Percentiles rank a stretch among this genome's conserved stretches.
These are phyloP conservation scores for Copsychus sechellarum DNA, from an alignment of 2,113 vertebrate species.

Conservation along the genomic window DNA sequence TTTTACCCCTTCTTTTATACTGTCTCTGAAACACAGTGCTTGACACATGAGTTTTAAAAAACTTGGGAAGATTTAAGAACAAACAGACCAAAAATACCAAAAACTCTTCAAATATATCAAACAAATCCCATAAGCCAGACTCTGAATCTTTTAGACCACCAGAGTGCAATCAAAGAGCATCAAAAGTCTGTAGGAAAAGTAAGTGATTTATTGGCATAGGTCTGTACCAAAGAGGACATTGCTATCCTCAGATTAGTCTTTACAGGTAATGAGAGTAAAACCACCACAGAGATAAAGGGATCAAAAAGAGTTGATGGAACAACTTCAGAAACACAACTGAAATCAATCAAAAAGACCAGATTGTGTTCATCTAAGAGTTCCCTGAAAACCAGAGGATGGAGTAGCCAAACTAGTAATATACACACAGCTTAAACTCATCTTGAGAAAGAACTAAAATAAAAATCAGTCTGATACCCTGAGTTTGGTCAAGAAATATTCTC, in stretches of 20 bases:
- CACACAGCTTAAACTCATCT: neutral
- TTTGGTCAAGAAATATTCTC: neutral
- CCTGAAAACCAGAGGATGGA: neutral
- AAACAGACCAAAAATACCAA: slow-evolving; percentile 37
- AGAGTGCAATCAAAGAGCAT: slow-evolving; percentile 39
- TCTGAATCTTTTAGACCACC: slow-evolving; percentile 12
- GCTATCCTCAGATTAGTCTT: slow-evolving; percentile 15
- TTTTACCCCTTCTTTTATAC: neutral
- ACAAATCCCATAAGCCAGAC: neutral
- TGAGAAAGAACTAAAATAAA: neutral
- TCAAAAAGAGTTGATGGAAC: slow-evolving; percentile 41
- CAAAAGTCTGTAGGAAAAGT: slow-evolving; percentile 16
- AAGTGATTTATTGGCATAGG: slow-evolving; percentile 36
- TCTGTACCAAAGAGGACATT: neutral
- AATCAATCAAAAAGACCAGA: slow-evolving; percentile 34
- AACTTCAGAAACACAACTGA: slow-evolving; percentile 22
- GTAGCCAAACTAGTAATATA: neutral
- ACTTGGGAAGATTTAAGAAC: neutral
- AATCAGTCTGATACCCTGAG: neutral
- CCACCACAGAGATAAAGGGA: slow-evolving; percentile 6
- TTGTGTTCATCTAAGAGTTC: neutral
- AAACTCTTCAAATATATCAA: slow-evolving; percentile 31
- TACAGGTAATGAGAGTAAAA: slow-evolving; percentile 33
- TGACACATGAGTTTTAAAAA: neutral
- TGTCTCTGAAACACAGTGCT: neutral